phyloP scores from a whole-genome alignment of 2,888 invertebrate genomes.

The Bhutanitis thaidina region DNA sequence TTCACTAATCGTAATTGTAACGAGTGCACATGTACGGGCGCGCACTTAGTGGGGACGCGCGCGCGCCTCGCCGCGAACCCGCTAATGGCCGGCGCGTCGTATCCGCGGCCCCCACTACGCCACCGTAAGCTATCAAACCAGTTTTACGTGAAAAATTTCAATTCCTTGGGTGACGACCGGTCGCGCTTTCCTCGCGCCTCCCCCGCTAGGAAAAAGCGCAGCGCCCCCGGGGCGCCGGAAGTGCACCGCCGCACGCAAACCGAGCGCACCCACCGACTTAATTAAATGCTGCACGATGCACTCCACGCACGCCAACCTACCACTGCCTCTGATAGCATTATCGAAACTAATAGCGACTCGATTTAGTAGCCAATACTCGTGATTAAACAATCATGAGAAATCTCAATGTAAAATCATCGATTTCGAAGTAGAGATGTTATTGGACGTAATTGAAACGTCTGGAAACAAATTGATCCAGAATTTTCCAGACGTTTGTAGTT shows the following conservation, averaged over 20 bases:
- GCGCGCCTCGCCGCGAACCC: constrained; percentile 65
- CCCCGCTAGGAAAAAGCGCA: constrained; percentile 68
- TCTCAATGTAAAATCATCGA: neutral
- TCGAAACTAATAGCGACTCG: neutral
- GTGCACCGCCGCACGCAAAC: constrained; percentile 74
- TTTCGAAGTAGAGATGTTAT: neutral
- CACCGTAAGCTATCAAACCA: constrained; percentile 75
- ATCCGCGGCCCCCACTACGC: constrained; percentile 75
- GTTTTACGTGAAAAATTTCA: constrained; percentile 77
- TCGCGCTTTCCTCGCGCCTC: constrained; percentile 70
- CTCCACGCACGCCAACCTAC: constrained; percentile 7
- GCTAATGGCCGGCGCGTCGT: constrained; percentile 74
- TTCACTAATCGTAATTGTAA: neutral
- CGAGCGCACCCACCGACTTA: constrained; percentile 73
- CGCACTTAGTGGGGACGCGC: constrained; percentile 52
- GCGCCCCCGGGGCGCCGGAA: constrained; percentile 71
- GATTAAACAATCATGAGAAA: neutral
- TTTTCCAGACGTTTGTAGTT: neutral
- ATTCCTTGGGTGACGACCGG: constrained; percentile 73
- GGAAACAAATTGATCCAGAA: neutral
- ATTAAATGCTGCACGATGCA: constrained; percentile 67
- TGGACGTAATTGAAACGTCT: neutral
- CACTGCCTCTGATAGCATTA: constrained; percentile 21
- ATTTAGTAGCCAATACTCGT: neutral
- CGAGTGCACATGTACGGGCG: constrained; percentile 36